Evolutionary conservation across 2,113 vertebrate species (phyloP), one percentile per base, ranked within the genome.

Genomic region (Chaetodon auriga): DNA sequence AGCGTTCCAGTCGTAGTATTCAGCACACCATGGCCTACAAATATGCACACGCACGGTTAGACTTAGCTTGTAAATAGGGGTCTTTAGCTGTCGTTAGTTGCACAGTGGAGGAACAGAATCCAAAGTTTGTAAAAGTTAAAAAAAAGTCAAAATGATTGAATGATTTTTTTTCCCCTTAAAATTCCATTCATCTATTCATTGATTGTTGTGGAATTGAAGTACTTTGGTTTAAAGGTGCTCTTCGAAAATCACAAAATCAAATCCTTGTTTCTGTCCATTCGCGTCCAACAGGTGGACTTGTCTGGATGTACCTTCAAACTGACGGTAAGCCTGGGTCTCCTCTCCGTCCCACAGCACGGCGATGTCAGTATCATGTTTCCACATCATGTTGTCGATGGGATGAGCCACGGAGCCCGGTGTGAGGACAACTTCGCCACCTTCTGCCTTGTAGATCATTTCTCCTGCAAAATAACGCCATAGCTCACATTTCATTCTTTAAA

Each of bases 321-420:
- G 35, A 0, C n/a, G 5, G n/a, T 62, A 61, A 13, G 7, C 0
- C 0, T 9, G 0, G 6, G 0, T 1, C 0, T 13, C 0, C 1
- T 6, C 10, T 12, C 23, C 6, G 0, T 12, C 0, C 64, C 35
- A 82, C 7, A 61, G 36, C 5, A 62, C 15, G 12, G 63, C 72
- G 1, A 75, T 0, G 45, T 54, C 35, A 2, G 0, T 0, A 1
- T 4, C 48, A 5, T 75, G 46, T 35, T 23, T 75, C 80, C 80
- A 82, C 1, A 0, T 21, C 1, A 75, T 10, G 3, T 0, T 14
- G 7, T 4, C 51, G 51, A 81, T 60, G n/a, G 11, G 1, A 2
- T 1, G 2, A 0, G 2, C 5, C 16, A 12, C 43, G 25, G 19
- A 9, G 38, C 1, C 57, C 2, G 64, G 35, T 18, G 6, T n/a